Evolutionary conservation across 2,113 vertebrate genomes (phyloP).

Genomic region (Polypterus senegalus): DNA sequence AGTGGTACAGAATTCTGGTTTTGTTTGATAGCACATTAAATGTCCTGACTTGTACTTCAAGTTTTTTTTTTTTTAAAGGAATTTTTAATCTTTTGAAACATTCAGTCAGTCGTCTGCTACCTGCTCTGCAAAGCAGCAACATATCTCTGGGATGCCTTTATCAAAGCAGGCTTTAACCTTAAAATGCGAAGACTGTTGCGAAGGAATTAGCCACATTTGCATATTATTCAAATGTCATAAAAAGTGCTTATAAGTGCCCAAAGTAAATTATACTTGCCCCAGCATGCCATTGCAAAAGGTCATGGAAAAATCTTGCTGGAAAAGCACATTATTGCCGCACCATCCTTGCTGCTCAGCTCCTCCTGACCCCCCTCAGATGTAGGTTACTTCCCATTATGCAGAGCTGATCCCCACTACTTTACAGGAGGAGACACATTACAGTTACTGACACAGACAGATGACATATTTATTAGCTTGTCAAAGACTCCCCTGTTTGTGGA

Average conservation of each 20-base stretch:
- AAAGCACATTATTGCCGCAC: conserved; percentile 34
- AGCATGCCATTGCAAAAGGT: conserved; percentile 21
- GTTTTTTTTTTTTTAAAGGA: too few species aligned
- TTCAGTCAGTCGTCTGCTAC: conserved; percentile 30
- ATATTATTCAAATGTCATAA: conserved; percentile 11
- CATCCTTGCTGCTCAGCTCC: conserved; percentile 12
- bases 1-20: too few species aligned
- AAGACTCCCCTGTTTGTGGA: conserved; percentile 67
- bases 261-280: not conserved
- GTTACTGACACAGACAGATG: conserved; percentile 79
- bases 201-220: conserved; percentile 11
- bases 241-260: conserved; percentile 2
- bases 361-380: conserved; percentile 26
- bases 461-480: conserved; percentile 96
- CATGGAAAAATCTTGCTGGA: conserved; percentile 36
- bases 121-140: conserved; percentile 26
- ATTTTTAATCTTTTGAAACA: conserved; percentile 19
- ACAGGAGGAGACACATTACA: conserved; percentile 63
- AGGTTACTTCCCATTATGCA: conserved; percentile 43
- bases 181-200: conserved; percentile 5
- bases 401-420: conserved; percentile 53
- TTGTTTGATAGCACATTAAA: too few species aligned
- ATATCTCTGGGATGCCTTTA: conserved; percentile 19
- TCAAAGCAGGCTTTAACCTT: not conserved
- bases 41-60: too few species aligned